Evolutionary conservation across 2,888 invertebrate species (phyloP).

Genomic region (Drosophila histrio): DNA sequence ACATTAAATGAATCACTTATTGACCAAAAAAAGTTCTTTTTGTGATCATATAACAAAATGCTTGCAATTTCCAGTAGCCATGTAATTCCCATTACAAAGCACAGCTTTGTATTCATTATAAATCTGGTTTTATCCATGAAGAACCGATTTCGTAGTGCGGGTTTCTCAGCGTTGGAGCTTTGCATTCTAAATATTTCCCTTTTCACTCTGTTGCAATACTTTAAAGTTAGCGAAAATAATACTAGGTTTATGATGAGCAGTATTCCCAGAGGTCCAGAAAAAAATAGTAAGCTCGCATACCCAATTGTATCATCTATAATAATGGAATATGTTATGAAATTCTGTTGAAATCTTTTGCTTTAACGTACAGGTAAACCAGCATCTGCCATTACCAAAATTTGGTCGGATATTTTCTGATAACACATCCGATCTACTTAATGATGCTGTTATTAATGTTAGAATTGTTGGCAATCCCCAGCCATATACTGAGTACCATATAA

Average conservation of each 20-base stretch:
- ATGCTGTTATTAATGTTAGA: conserved; percentile 86
- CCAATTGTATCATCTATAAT: conserved; percentile 78
- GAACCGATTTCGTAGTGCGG: conserved; percentile 87
- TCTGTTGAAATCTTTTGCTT: background rate
- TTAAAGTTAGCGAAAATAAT: conserved; percentile 88
- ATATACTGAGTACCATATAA: conserved; percentile 88
- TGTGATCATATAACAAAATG: conserved; percentile 85
- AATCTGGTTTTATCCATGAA: conserved; percentile 89
- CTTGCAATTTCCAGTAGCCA: conserved; percentile 89
- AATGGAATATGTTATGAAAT: background rate
- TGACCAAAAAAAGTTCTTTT: conserved; percentile 84
- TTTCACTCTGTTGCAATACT: conserved; percentile 90
- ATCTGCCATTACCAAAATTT: conserved; percentile 86
- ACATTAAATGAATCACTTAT: conserved; percentile 88
- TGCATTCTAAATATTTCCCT: conserved; percentile 90
- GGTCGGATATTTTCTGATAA: conserved; percentile 85
- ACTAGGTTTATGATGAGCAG: conserved; percentile 88
- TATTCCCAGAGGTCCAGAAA: conserved; percentile 88
- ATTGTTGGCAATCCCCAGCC: conserved; percentile 89
- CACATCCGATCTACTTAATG: conserved; percentile 86
- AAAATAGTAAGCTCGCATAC: conserved; percentile 86
- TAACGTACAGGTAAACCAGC: conserved; percentile 86
- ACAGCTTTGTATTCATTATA: conserved; percentile 89
- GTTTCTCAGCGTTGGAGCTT: conserved; percentile 87
- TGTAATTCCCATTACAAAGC: conserved; percentile 91